Conservation (phyloP, 2,113 vertebrate species). For the Amblyornis subalaris region DNA sequence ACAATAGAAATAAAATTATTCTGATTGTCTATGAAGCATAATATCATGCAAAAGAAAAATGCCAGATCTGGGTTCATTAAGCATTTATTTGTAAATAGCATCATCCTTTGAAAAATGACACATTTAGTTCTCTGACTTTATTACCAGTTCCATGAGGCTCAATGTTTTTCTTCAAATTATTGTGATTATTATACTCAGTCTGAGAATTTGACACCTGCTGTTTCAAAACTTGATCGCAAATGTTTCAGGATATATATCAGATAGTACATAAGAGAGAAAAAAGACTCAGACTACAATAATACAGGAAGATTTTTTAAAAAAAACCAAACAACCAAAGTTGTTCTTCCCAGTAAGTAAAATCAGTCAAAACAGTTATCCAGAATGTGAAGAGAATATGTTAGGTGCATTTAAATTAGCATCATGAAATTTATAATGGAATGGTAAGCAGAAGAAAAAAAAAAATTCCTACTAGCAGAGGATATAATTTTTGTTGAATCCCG, state of each 20-base stretch:
- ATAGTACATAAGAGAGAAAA: not conserved
- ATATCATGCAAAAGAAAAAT: constrained; percentile 1
- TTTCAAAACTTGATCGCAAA: constrained; percentile 49
- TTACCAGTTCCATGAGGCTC: not conserved
- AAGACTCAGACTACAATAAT: not conserved
- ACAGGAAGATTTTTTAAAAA: not conserved
- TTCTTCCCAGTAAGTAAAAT: constrained; percentile 13
- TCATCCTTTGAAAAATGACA: not conserved
- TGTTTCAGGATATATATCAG: constrained; percentile 29
- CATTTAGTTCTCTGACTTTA: not conserved
- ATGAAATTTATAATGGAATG: not conserved
- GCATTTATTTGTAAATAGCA: constrained; percentile 35
- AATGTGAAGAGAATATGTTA: not conserved
- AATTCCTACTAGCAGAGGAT: not conserved
- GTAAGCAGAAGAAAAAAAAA: not conserved
- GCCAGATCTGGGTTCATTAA: constrained; percentile 18
- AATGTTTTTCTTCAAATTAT: constrained; percentile 45
- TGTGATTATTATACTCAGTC: constrained; percentile 48
- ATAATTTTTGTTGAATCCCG: not conserved
- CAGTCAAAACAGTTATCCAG: not conserved
- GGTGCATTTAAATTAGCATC: not conserved
- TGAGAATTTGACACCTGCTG: constrained; percentile 50
- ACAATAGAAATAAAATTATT: constrained; percentile 37
- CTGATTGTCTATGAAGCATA: not conserved
- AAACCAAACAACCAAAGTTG: not conserved